Evolutionary conservation across 2,888 invertebrate genomes (phyloP).

Genomic region (Harpalus rubripes): DNA sequence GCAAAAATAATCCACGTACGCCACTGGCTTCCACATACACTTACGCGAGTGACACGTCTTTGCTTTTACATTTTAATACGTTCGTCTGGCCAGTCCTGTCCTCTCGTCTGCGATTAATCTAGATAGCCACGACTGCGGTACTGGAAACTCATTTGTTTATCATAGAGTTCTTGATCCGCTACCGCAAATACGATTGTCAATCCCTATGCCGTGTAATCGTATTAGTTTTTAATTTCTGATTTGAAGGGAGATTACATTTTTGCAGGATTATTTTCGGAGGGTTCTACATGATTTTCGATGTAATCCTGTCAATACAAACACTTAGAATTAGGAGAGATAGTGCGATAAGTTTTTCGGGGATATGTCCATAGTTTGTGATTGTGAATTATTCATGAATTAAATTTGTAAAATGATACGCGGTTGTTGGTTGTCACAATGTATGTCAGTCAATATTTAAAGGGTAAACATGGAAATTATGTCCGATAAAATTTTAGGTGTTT

Average conservation of each 20-base stretch:
- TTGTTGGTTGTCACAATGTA: not conserved
- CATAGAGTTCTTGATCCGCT: conserved; percentile 57
- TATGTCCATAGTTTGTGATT: not conserved
- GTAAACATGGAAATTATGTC: conserved; percentile 4
- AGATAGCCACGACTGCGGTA: conserved; percentile 41
- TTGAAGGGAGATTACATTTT: conserved; percentile 42
- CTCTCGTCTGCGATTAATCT: conserved; percentile 52
- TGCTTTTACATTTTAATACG: conserved; percentile 58
- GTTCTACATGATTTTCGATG: conserved; percentile 31
- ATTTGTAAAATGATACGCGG: conserved; percentile 7
- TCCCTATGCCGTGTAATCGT: conserved; percentile 33
- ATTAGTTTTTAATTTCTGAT: conserved; percentile 58
- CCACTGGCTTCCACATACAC: conserved; percentile 9
- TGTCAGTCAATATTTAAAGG: not conserved
- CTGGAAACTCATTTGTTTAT: conserved; percentile 58
- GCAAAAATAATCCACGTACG: conserved; percentile 1
- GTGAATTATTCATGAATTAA: conserved; percentile 7
- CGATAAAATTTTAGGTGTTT: conserved; percentile 7
- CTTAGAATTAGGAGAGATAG: not conserved
- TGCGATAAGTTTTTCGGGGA: not conserved
- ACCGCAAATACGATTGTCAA: conserved; percentile 43
- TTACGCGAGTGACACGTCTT: conserved; percentile 50
- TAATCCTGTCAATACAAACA: conserved; percentile 28
- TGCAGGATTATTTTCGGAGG: conserved; percentile 26
- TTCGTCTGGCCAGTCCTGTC: conserved; percentile 38